Base-by-base conservation (phyloP, 2,888 invertebrate species). In the Lissonota sp. region DNA sequence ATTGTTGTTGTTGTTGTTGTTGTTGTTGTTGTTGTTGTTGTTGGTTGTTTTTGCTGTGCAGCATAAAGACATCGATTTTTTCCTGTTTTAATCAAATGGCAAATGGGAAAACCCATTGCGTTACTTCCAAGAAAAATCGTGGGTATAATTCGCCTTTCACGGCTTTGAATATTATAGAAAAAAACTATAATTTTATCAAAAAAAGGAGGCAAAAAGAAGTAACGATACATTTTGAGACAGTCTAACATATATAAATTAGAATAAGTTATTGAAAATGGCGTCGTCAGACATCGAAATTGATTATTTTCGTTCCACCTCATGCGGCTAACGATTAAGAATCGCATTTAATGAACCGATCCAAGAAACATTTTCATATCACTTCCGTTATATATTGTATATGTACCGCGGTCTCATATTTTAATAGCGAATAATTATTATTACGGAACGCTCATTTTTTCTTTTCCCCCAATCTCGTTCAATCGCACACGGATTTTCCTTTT, bases 401-500 rank as follows among this genome's bases (percentile, higher is more conserved):
- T 26, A 26, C 26, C 37, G 44, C 53, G 44, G 53, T 42, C 46
- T 49, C 64, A 12, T 14, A 14, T 67, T 79, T 51, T 64, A 74
- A 70, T 55, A 51, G 10, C 40, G 16, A 79, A 57, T 79, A 74
- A 71, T 79, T 75, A 74, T 66, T 42, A 49, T 66, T 42, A 49
- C 44, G 10, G 46, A 62, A 55, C 69, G 53, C 44, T 64, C 10
- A n/a, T 49, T 63, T 16, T 55, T 57, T 12, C 14, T 51, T n/a
- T 26, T 49, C 53, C 37, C 10, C 4, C 39, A 7, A 12, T 39
- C 42, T 44, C 57, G 16, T 67, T 46, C 39, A 70, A 66, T 71
- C 53, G 44, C 57, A 12, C 60, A 40, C 60, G 60, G n/a, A 60
- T 55, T 40, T 71, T 75, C 44, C 60, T 40, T 75, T 66, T 60